Conservation (phyloP, 2,888 invertebrate species). For the Scaptomyza parva region DNA sequence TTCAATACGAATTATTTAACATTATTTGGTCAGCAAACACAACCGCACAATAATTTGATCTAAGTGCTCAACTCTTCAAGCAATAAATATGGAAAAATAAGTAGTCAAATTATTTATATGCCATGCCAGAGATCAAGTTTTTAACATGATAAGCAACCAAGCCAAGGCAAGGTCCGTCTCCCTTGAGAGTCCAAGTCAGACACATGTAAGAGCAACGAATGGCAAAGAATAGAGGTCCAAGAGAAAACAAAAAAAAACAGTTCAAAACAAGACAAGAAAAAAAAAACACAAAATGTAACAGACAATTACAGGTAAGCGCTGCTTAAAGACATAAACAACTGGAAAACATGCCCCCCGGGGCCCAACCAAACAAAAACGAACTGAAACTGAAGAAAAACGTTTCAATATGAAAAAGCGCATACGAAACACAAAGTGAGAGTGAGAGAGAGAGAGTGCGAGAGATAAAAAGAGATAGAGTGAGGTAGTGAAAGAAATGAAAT, state of each 20-base stretch:
- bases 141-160: conserved; percentile 2
- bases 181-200: conserved; percentile 20
- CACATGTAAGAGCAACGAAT: conserved; percentile 43
- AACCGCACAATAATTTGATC: not conserved
- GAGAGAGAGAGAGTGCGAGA: not conserved
- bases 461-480: too few relatives aligned
- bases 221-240: conserved; percentile 27
- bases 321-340: conserved; percentile 60
- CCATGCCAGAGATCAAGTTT: not conserved
- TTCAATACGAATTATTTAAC: not conserved
- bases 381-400: conserved; percentile 15
- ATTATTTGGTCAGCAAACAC: not conserved
- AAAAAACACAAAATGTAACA: conserved; percentile 31
- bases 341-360: conserved; percentile 63
- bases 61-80: not conserved
- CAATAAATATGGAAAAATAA: not conserved
- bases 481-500: conserved; percentile 11
- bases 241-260: conserved; percentile 3
- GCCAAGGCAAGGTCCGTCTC: conserved; percentile 8
- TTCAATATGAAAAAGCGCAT: conserved; percentile 30
- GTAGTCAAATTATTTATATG: not conserved
- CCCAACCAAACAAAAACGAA: conserved; percentile 10
- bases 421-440: not conserved
- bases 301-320: conserved; percentile 69
- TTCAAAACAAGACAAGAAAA: not conserved